Evolutionary conservation across 2,888 invertebrate species (phyloP).

Genomic region (Drosophila multiciliata): DNA sequence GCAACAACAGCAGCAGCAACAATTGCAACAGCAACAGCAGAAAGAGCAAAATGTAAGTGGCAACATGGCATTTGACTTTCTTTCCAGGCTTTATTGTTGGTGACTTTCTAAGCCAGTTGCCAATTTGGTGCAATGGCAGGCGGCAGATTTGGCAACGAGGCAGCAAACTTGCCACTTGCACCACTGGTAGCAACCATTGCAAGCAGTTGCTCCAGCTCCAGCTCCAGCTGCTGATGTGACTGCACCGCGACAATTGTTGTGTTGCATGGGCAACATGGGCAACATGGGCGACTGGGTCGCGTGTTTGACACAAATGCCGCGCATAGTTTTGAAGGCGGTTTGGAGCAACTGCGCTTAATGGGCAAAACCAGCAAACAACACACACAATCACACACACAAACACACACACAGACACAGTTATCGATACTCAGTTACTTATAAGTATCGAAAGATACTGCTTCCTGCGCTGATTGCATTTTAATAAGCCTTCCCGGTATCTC

Average conservation of each 20-base stretch:
- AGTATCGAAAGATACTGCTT: conserved; percentile 44
- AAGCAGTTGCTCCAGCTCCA: conserved; percentile 1
- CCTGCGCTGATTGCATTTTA: conserved; percentile 79
- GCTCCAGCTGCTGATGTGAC: not conserved
- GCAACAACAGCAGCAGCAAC: conserved; percentile 27
- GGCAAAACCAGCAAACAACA: conserved; percentile 60
- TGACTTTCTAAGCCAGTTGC: conserved; percentile 79
- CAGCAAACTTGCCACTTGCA: conserved; percentile 37
- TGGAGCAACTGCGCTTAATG: conserved; percentile 68
- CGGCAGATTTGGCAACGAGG: conserved; percentile 60
- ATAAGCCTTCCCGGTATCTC: conserved; percentile 59
- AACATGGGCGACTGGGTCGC: conserved; percentile 73
- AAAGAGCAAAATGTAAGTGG: conserved; percentile 66
- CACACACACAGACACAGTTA: conserved; percentile 25
- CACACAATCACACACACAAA: conserved; percentile 23
- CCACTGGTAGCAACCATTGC: conserved; percentile 31
- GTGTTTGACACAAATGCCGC: conserved; percentile 80
- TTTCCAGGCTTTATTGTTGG: conserved; percentile 60
- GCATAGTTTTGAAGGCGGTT: conserved; percentile 80
- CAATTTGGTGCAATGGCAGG: conserved; percentile 72
- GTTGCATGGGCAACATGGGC: conserved; percentile 25
- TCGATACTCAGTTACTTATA: conserved; percentile 7
- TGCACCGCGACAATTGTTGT: conserved; percentile 62
- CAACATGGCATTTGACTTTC: conserved; percentile 68
- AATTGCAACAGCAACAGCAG: conserved; percentile 43